Conservation (phyloP, 1,140 invertebrate species). For the Sitophilus oryzae region DNA sequence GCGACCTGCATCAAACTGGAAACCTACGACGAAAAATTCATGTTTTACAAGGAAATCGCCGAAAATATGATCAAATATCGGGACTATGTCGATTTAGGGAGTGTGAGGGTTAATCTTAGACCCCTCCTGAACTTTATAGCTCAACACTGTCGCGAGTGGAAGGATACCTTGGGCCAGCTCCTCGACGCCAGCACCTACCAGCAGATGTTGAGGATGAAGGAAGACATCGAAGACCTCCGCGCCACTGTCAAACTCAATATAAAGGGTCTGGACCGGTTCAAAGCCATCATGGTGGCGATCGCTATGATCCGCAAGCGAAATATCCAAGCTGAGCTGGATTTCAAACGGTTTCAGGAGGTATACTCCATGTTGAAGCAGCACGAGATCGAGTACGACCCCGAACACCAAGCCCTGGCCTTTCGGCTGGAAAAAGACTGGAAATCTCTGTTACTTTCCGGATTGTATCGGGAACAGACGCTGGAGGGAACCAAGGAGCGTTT, state of each 20-base stretch:
- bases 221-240: conserved; percentile 53
- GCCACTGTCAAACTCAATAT: conserved; percentile 63
- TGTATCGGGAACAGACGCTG: conserved; percentile 61
- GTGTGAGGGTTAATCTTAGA: conserved; percentile 62
- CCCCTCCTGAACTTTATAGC: conserved; percentile 59
- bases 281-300: conserved; percentile 76
- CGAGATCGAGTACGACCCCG: conserved; percentile 42
- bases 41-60: conserved; percentile 73
- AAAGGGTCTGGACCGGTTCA: conserved; percentile 72
- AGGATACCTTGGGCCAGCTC: conserved; percentile 56
- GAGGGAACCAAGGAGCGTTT: conserved; percentile 73
- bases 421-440: conserved; percentile 62
- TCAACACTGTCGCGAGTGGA: conserved; percentile 65
- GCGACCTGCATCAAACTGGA: conserved; percentile 62
- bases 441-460: conserved; percentile 56
- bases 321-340: conserved; percentile 68
- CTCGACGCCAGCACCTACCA: conserved; percentile 53
- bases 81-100: conserved; percentile 55
- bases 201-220: conserved; percentile 58
- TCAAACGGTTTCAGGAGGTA: conserved; percentile 59
- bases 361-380: conserved; percentile 39
- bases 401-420: conserved; percentile 54
- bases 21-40: conserved; percentile 76
- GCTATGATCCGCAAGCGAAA: conserved; percentile 65
- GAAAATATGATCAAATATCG: conserved; percentile 58